Conservation (phyloP, 1,140 invertebrate species). For the Nilaparvata lugens region DNA sequence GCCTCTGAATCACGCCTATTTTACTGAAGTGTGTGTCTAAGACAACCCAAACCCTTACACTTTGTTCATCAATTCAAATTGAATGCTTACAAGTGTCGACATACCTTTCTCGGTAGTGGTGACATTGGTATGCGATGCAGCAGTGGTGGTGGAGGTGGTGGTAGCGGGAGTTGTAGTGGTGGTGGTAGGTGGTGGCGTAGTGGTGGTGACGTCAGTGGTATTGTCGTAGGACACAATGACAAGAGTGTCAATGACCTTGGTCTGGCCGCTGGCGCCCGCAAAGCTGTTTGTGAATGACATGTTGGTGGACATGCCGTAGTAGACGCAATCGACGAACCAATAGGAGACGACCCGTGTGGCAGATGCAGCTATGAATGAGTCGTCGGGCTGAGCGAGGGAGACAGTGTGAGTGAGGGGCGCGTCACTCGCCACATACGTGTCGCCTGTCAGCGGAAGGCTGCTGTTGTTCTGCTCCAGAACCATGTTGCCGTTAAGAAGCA, state of each 20-base stretch:
- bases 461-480: constrained; percentile 50
- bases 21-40: too few relatives aligned
- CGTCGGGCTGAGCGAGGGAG: constrained; percentile 46
- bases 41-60: too few relatives aligned
- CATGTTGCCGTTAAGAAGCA: constrained; percentile 52
- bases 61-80: too few relatives aligned
- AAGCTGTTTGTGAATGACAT: constrained; percentile 53
- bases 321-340: constrained; percentile 69
- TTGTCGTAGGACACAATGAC: constrained; percentile 53
- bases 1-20: too few relatives aligned
- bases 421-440: constrained; percentile 48
- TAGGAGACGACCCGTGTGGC: constrained; percentile 53
- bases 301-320: constrained; percentile 51
- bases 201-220: constrained; percentile 23
- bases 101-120: constrained; percentile 50
- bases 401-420: constrained; percentile 47
- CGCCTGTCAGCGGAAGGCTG: constrained; percentile 34
- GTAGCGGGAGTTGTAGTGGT: constrained; percentile 22
- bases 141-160: constrained; percentile 11
- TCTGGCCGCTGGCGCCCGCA: constrained; percentile 42
- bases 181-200: constrained; percentile 21
- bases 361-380: constrained; percentile 45
- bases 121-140: constrained; percentile 34
- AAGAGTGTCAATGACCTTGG: constrained; percentile 57
- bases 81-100: too few relatives aligned